Evolutionary conservation across 1,140 invertebrate genomes (phyloP), one percentile per base, ranked within the genome.

Genomic region (Ooceraea biroi): DNA sequence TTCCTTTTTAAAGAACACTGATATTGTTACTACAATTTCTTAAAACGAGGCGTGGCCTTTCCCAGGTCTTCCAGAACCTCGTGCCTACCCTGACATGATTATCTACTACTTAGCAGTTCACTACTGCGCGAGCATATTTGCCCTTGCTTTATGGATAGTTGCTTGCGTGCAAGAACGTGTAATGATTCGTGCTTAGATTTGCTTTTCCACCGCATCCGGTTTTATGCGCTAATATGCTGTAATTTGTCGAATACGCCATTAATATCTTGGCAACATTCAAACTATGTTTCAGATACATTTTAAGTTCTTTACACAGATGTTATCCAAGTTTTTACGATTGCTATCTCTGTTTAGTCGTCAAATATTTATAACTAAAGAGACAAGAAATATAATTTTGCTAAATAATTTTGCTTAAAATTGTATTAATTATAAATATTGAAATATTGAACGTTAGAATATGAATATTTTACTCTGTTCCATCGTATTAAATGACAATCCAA

Each of bases 21-120:
- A 73, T 73, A 73, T 73, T 73, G 71, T 60, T 73, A 71, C 25
- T 71, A 73, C 71, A 60, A 60, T 73, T 73, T 73, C 71, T 73
- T 73, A 73, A 73, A 73, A 55, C 17, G 22, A 60, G 71, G 71
- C 36, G 55, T 41, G 22, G 19, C 7, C 44, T 84, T 60, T 58
- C n/a, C n/a, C 12, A 48, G 30, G 30, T 50, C 10, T 22, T 14
- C 41, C 27, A 85, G 50, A 84, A 85, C 36, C 65, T 85, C 61
- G 22, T 22, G 27, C 73, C 61, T 46, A 44, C 17, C 25, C 55
- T 25, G 57, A 69, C 44, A 69, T 65, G 41, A 84, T 85, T 77
- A 68, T 19, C 14, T 55, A 14, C 48, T 84, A 55, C 41, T 71
- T 84, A 82, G 10, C 5, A 27, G 36, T n/a, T n/a, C 19, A 58